These are phyloP conservation scores for Eutolmus rufibarbis DNA, from an alignment of 2,888 invertebrate genomes.

Conservation along the genomic window DNA sequence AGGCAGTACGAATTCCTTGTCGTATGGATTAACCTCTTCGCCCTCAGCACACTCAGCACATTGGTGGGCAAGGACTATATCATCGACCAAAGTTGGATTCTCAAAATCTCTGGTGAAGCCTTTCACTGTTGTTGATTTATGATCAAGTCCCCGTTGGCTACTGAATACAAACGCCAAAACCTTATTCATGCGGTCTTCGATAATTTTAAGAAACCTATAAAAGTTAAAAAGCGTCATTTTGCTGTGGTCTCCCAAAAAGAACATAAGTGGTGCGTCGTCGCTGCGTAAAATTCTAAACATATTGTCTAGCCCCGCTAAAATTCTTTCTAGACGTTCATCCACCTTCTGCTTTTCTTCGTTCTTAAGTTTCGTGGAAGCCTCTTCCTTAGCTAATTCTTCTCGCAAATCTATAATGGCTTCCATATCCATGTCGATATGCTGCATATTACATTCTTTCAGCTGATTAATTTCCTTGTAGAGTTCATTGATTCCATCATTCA, in stretches of 20 bases:
- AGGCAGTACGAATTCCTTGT: constrained; percentile 54
- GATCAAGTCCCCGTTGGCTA: constrained; percentile 53
- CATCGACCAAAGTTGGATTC: constrained; percentile 64
- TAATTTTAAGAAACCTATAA: constrained; percentile 64
- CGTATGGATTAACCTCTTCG: constrained; percentile 60
- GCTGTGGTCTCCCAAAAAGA: constrained; percentile 67
- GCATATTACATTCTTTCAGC: constrained; percentile 52
- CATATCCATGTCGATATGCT: constrained; percentile 52
- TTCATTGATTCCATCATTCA: constrained; percentile 57
- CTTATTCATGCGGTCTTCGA: constrained; percentile 66
- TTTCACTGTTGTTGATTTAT: constrained; percentile 55
- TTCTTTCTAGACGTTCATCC: constrained; percentile 53
- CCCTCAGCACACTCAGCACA: constrained; percentile 62
- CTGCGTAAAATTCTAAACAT: constrained; percentile 63
- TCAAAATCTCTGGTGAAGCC: constrained; percentile 56
- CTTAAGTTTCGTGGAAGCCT: constrained; percentile 51
- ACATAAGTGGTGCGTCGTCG: constrained; percentile 64
- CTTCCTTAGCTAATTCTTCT: constrained; percentile 49
- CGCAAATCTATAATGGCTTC: constrained; percentile 54
- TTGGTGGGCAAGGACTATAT: constrained; percentile 61
- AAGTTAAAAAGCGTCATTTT: constrained; percentile 68
- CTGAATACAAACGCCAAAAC: constrained; percentile 65
- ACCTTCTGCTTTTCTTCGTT: constrained; percentile 49
- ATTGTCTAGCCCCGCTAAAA: constrained; percentile 54
- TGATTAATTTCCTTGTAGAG: constrained; percentile 56